Evolutionary conservation across 2,888 invertebrate genomes (phyloP), one percentile per base, ranked within the genome.

Genomic region (Eristalis arbustorum): DNA sequence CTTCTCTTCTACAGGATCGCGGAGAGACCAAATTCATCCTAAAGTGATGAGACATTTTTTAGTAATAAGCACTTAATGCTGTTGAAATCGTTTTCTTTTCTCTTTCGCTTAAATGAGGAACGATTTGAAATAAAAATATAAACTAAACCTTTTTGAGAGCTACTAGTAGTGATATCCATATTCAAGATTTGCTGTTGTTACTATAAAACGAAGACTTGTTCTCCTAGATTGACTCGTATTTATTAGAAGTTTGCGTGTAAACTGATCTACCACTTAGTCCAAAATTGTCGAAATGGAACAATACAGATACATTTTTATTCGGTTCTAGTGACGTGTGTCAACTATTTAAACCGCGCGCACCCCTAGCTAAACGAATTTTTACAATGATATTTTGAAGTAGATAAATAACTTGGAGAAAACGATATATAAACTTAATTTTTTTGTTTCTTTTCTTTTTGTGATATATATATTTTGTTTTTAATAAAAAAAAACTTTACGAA

Each of bases 11-110:
- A 18, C 83, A 87, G 87, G 78, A 87, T 83, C 78, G 83, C 82
- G 62, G 87, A 79, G 83, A 87, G 78, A 76, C 83, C 87, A 87
- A 87, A 83, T 83, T 87, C 87, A 63, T 87, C 87, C 79, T 87
- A 83, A 87, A 83, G 18, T 49, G 49, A 62, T 72, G 57, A 79
- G 79, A 66, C 71, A 64, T 75, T 71, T 75, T 75, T 75, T 72
- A 75, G 31, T 63, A 69, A 25, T 18, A 25, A 28, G 10, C 14
- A 28, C 59, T 49, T 8, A 49, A 18, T 49, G 49, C 49, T 18
- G n/a, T 49, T 49, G 5, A 2, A 49, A 49, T 18, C 18, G 18
- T 49, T 49, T 13, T 59, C 28, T 59, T 34, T 61, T 67, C 10
- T 56, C 67, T 59, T 71, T 63, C 28, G 72, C 68, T 76, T 68